A percentile compares a stretch with the other conserved stretches of the same genome.
phyloP scores from a whole-genome alignment of 2,113 vertebrate genomes.

The Callionymus lyra region DNA sequence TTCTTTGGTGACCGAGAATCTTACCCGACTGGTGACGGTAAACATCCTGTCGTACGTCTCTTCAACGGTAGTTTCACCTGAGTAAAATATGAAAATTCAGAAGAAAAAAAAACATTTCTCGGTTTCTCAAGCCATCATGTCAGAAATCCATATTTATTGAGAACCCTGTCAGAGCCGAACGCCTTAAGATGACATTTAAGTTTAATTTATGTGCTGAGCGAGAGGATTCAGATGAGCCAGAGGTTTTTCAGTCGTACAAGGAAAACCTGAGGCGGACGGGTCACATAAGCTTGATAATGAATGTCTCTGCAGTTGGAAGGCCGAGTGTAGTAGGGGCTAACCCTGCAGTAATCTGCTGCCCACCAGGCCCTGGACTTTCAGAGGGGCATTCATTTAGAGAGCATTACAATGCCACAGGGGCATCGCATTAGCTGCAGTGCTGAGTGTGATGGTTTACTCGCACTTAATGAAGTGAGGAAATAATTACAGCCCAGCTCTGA shows the following conservation, averaged over 20 bases:
- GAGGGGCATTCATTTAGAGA: slow-evolving; percentile 64
- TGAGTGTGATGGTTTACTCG: slow-evolving; percentile 67
- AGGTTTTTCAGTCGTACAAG: slow-evolving; percentile 33
- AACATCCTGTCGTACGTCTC: slow-evolving; percentile 87
- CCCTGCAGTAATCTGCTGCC: slow-evolving; percentile 60
- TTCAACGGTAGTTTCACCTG: slow-evolving; percentile 82
- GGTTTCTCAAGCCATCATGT: slow-evolving; percentile 13
- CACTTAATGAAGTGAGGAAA: slow-evolving; percentile 74
- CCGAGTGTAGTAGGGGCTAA: slow-evolving; percentile 48
- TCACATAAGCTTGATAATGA: slow-evolving; percentile 55
- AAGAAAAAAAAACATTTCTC: slow-evolving; percentile 17
- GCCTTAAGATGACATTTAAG: slow-evolving; percentile 40
- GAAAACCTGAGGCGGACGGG: slow-evolving; percentile 22
- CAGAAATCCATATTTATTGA: too few species aligned
- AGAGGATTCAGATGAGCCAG: slow-evolving; percentile 35
- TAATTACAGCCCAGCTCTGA: slow-evolving; percentile 70
- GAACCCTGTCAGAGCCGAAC: slow-evolving; percentile 9
- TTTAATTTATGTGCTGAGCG: slow-evolving; percentile 38
- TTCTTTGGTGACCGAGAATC: slow-evolving; percentile 82
- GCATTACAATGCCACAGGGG: slow-evolving; percentile 67
- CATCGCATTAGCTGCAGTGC: slow-evolving; percentile 64
- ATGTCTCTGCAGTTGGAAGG: slow-evolving; percentile 38
- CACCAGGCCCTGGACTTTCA: slow-evolving; percentile 54
- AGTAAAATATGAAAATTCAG: neutral
- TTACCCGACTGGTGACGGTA: slow-evolving; percentile 85